Conservation (phyloP, 1,140 invertebrate species). For the Drosophila albomicans region DNA sequence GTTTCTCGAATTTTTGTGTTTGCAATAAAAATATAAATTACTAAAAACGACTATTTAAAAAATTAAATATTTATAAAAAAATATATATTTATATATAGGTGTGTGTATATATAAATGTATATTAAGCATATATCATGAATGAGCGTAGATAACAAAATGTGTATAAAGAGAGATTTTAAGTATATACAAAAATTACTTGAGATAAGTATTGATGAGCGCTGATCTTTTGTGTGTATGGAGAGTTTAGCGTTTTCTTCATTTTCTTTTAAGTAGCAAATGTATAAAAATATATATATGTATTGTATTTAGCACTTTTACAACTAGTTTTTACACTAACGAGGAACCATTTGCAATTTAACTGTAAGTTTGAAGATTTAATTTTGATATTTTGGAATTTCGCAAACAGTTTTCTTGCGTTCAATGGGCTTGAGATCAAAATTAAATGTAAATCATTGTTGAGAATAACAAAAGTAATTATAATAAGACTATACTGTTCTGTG, state of each 20-base stretch:
- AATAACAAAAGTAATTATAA: slow-evolving; percentile 41
- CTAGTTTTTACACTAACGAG: slow-evolving; percentile 81
- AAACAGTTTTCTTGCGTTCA: slow-evolving; percentile 64
- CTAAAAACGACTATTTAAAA: slow-evolving; percentile 83
- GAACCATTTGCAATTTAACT: slow-evolving; percentile 80
- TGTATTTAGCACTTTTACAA: slow-evolving; percentile 74
- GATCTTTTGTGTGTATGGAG: slow-evolving; percentile 17
- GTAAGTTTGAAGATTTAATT: slow-evolving; percentile 73
- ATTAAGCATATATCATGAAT: slow-evolving; percentile 35
- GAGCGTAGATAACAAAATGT: slow-evolving; percentile 59
- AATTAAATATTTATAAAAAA: slow-evolving; percentile 83
- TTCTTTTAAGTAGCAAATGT: slow-evolving; percentile 55
- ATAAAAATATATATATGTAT: slow-evolving; percentile 59
- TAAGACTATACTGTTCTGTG: slow-evolving; percentile 68
- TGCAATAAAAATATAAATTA: slow-evolving; percentile 83
- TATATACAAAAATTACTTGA: slow-evolving; percentile 58
- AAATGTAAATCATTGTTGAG: slow-evolving; percentile 65
- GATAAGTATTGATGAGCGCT: slow-evolving; percentile 52
- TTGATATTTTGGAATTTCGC: slow-evolving; percentile 78
- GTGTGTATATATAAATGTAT: slow-evolving; percentile 30
- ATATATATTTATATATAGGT: slow-evolving; percentile 44
- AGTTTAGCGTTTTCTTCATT: slow-evolving; percentile 27
- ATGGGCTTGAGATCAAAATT: slow-evolving; percentile 80
- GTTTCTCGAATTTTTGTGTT: slow-evolving; percentile 49
- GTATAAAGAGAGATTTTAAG: slow-evolving; percentile 5